A percentile compares a stretch with the other conserved stretches of the same genome.
phyloP scores from a whole-genome alignment of 2,888 invertebrate species.

The Dicyrtomina minuta region DNA sequence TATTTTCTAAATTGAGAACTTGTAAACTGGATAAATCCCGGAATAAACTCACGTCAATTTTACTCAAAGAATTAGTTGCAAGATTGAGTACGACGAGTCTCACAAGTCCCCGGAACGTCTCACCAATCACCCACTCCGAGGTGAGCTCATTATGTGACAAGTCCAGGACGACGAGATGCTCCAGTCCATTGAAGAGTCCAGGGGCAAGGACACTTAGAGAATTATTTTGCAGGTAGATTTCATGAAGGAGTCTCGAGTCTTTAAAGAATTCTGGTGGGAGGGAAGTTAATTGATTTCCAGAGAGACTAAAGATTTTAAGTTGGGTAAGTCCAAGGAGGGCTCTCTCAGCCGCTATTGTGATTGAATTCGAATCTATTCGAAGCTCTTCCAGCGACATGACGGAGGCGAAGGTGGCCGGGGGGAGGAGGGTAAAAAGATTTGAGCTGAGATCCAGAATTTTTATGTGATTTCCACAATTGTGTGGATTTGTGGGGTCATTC shows the following conservation, averaged over 20 bases:
- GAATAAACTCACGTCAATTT: conserved; percentile 74
- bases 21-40: conserved; percentile 76
- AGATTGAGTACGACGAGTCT: conserved; percentile 75
- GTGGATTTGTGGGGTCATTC: conserved; percentile 55
- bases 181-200: conserved; percentile 73
- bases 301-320: conserved; percentile 72
- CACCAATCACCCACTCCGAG: conserved; percentile 76
- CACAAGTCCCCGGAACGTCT: conserved; percentile 72
- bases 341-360: conserved; percentile 74
- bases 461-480: conserved; percentile 69
- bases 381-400: conserved; percentile 71
- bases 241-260: conserved; percentile 74
- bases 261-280: conserved; percentile 79
- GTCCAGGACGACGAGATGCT: conserved; percentile 73
- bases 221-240: conserved; percentile 79
- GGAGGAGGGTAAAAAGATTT: conserved; percentile 74
- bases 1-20: conserved; percentile 76
- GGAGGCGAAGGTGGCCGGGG: conserved; percentile 71
- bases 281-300: conserved; percentile 76
- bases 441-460: conserved; percentile 72
- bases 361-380: conserved; percentile 73
- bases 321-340: conserved; percentile 74
- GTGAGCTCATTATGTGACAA: conserved; percentile 77
- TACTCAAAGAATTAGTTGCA: conserved; percentile 72
- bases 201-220: conserved; percentile 77